Evolutionary conservation across 2,113 vertebrate genomes (phyloP), one percentile per base, ranked within the genome.

Genomic region (Tyto alba): DNA sequence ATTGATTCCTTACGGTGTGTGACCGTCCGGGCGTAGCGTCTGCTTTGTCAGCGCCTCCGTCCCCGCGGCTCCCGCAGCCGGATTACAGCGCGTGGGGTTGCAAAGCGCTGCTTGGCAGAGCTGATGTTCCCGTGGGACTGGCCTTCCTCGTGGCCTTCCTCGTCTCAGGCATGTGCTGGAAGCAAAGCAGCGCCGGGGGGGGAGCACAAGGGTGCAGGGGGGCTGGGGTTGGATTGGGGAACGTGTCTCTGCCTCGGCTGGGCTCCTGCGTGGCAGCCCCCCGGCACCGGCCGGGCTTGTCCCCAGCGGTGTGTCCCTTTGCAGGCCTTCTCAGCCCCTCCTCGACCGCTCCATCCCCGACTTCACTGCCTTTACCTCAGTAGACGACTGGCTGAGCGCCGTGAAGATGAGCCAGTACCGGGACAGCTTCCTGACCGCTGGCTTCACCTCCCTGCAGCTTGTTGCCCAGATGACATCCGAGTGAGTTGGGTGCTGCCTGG

Each of bases 321-420:
- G 20, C 98, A 99, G 99, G 99, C 99, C 99, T 98, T 99, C 99
- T 96, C 99, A 99, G 98, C 99, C 99, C 94, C 98, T 99, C 96
- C 98, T 99, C 68, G 99, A 99, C 96, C 98, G 99, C 97, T 99
- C 99, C 96, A 98, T 99, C 97, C 99, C 99, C 43, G 99, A 99
- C 98, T 99, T 99, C 98, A 99, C 98, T 97, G 99, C 99, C 96
- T 99, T 99, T 98, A 99, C 99, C 98, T 99, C 99, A 90, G 99
- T 99, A 86, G 99, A 99, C 17, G 99, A 99, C 97, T 99, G 99
- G 99, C 98, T 99, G 95, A 98, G 98, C 13, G 99, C 99, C 93
- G 99, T 99, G 97, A 99, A 99, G 98, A 99, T 99, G 99, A 99
- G 98, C 97, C 99, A 99, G 96, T 99, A 99, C 98, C 98, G 99